Percentiles rank a stretch among this genome's conserved stretches.
Evolutionary conservation across 2,888 invertebrate species (phyloP).

Genomic region (Agrochola circellaris): DNA sequence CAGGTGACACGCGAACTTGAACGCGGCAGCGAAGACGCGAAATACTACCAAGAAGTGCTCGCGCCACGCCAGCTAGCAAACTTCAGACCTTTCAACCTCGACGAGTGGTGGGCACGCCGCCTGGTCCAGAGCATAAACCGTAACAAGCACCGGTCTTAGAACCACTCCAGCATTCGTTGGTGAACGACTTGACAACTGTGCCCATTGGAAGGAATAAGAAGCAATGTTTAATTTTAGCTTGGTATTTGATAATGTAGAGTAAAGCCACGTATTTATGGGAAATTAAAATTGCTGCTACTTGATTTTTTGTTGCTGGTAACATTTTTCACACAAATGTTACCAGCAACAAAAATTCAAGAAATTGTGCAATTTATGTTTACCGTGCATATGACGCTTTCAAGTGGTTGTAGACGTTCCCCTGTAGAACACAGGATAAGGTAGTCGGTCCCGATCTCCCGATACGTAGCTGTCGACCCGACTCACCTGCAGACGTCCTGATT

Average conservation of each 20-base stretch:
- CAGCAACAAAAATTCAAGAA: not conserved
- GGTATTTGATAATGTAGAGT: constrained; percentile 35
- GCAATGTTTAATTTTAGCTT: constrained; percentile 52
- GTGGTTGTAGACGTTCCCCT: constrained; percentile 41
- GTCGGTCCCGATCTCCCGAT: constrained; percentile 20
- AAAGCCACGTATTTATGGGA: constrained; percentile 1
- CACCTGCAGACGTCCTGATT: constrained; percentile 1
- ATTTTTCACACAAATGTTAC: constrained; percentile 13
- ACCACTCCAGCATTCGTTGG: constrained; percentile 59
- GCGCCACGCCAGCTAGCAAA: constrained; percentile 91
- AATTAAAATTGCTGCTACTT: not conserved
- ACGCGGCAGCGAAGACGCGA: constrained; percentile 88
- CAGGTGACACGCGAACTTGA: constrained; percentile 91
- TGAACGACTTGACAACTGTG: constrained; percentile 62
- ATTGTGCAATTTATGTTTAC: constrained; percentile 1
- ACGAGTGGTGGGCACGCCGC: constrained; percentile 94
- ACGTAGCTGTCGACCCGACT: constrained; percentile 15
- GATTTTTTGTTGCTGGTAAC: constrained; percentile 14
- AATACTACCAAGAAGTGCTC: constrained; percentile 92
- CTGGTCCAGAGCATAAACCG: constrained; percentile 92
- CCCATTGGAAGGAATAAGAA: constrained; percentile 61
- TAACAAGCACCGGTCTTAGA: constrained; percentile 88
- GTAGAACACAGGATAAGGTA: constrained; percentile 35
- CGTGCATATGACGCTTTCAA: not conserved
- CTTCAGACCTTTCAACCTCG: constrained; percentile 95